Evolutionary conservation across 2,113 vertebrate genomes (phyloP), one percentile per base, ranked within the genome.

Genomic region (Gymnobelideus leadbeateri): DNA sequence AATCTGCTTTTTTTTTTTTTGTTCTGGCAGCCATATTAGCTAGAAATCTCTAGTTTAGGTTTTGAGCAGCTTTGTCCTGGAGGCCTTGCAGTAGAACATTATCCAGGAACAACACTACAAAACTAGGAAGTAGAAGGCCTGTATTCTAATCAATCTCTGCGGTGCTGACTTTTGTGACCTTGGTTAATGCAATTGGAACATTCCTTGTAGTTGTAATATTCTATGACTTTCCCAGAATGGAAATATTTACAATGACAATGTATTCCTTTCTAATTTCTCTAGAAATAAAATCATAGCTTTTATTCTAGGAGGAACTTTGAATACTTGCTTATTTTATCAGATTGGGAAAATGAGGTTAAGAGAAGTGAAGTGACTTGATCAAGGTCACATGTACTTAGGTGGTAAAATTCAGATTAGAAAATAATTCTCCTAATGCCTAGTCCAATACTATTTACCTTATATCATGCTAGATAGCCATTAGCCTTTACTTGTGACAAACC

Each of bases 381-480:
- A n/a, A 46, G 23, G 61, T 92, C 31, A 19, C 37, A 89, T 24
- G 0, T 93, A 23, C 84, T 52, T 90, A 51, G 51, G 51, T 14
- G 89, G 8, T 51, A 90, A 95, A 93, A 43, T 50, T 53, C 92
- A 96, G 47, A 89, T 94, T 91, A n/a, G 61, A 77, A 68, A 77
- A 37, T n/a, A 68, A 77, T n/a, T 57, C 26, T 57, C 26, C 55
- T 57, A 57, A 57, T 57, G 55, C 25, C 24, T 68, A 68, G 31
- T 37, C 3, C 2, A 61, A 31, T 37, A 68, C 57, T 37, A 14
- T 68, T 37, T 68, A 31, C 57, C 12, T 77, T 77, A 77, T n/a
- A 77, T 77, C 12, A n/a, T 77, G 37, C 16, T n/a, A n/a, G 61
- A 68, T 16, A 68, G 61, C 12, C 61, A 19, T 77, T n/a, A n/a